phyloP scores from a whole-genome alignment of 1,140 invertebrate species.

The Papilio polytes region DNA sequence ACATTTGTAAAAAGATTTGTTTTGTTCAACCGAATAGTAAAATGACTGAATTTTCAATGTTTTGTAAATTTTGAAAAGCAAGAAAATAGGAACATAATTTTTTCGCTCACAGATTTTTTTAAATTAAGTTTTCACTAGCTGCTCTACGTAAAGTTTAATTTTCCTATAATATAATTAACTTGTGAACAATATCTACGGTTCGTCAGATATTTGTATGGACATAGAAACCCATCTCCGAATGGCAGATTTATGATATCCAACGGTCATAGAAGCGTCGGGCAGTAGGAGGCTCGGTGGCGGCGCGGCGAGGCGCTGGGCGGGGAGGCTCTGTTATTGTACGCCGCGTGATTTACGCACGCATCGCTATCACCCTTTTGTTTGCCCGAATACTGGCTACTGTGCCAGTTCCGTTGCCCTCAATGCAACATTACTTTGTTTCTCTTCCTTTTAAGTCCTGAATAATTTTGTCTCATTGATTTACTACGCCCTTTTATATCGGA shows the following conservation, averaged over 20 bases:
- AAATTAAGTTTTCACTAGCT: too few relatives aligned
- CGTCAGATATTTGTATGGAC: constrained; percentile 59
- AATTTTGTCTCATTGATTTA: not conserved
- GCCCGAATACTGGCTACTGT: constrained; percentile 72
- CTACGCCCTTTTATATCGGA: constrained; percentile 7
- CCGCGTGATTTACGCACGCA: constrained; percentile 81
- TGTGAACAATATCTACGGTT: constrained; percentile 37
- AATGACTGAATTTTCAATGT: not conserved
- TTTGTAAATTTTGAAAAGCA: not conserved
- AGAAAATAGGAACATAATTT: not conserved
- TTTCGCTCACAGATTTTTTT: too few relatives aligned
- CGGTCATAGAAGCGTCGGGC: constrained; percentile 60
- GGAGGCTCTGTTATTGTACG: constrained; percentile 78
- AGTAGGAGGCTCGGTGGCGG: constrained; percentile 53
- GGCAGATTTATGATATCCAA: constrained; percentile 75
- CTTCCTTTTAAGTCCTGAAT: constrained; percentile 37
- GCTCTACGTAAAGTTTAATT: not conserved
- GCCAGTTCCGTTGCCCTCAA: constrained; percentile 62
- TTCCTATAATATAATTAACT: not conserved
- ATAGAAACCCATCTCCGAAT: constrained; percentile 68
- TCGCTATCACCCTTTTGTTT: constrained; percentile 81
- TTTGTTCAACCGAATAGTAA: not conserved
- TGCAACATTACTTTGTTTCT: constrained; percentile 55
- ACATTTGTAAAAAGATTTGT: not conserved
- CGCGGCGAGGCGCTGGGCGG: constrained; percentile 59